Conservation (phyloP, 2,888 invertebrate species). For the Drosophila meridiana region DNA sequence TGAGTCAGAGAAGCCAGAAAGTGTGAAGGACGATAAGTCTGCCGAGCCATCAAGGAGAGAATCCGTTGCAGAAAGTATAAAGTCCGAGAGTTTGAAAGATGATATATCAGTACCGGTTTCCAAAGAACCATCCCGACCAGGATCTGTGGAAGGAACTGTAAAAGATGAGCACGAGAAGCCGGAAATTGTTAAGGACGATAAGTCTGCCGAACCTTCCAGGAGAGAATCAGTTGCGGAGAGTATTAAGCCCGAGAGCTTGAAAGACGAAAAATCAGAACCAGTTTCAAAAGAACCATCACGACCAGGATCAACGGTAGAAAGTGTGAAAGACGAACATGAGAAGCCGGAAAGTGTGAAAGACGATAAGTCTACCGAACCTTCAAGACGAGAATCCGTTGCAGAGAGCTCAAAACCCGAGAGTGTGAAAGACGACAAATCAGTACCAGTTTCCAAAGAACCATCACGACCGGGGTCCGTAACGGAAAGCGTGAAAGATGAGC, state of each 20-base stretch:
- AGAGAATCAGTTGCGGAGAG: neutral
- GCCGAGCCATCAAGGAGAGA: neutral
- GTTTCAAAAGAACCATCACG: neutral
- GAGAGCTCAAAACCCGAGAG: neutral
- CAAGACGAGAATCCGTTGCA: neutral
- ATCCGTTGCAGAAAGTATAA: constrained; percentile 20
- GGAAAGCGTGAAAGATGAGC: neutral
- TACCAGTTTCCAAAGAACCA: neutral
- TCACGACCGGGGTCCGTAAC: neutral
- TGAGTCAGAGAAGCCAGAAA: neutral
- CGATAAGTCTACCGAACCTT: neutral
- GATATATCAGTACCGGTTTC: neutral
- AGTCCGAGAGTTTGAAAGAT: constrained; percentile 10
- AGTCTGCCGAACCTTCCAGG: constrained; percentile 31
- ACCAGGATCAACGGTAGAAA: neutral
- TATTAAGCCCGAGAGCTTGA: neutral
- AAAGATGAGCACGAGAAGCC: constrained; percentile 34
- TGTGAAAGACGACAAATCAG: neutral
- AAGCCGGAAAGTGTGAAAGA: neutral
- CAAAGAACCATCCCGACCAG: constrained; percentile 19
- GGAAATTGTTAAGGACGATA: constrained; percentile 34
- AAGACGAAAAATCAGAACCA: neutral
- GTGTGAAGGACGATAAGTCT: constrained; percentile 8
- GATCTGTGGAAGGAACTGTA: constrained; percentile 41
- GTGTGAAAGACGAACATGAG: neutral